Conservation (phyloP, 2,888 invertebrate genomes). For the Palloptera scutellata region DNA sequence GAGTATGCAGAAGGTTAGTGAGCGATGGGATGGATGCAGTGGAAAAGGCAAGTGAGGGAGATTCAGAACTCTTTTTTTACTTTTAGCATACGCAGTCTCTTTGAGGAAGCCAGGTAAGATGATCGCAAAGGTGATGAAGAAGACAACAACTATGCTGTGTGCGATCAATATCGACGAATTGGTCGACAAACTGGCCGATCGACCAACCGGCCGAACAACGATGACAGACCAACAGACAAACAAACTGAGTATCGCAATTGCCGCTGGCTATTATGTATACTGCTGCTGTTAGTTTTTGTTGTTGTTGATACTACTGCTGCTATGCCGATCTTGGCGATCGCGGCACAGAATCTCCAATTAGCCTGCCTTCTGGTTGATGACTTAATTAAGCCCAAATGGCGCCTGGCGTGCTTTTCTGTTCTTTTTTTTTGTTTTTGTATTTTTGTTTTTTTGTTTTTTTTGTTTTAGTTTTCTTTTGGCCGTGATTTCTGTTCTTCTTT, state of each 20-base stretch:
- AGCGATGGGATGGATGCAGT: too few species aligned
- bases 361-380: conserved; percentile 65
- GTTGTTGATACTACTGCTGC: conserved; percentile 2
- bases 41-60: too few species aligned
- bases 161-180: conserved; percentile 15
- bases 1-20: too few species aligned
- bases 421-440: conserved; percentile 27
- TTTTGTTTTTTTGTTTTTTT: conserved; percentile 27
- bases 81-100: too few species aligned
- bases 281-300: conserved; percentile 1
- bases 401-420: conserved; percentile 50
- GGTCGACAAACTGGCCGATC: conserved; percentile 19
- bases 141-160: background rate
- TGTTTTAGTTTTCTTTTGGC: conserved; percentile 17
- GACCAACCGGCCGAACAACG: conserved; percentile 8
- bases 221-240: background rate
- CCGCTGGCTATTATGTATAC: background rate
- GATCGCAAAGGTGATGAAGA: too few species aligned
- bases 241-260: background rate
- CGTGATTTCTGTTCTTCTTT: conserved; percentile 25
- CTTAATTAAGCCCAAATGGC: conserved; percentile 65
- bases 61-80: too few species aligned
- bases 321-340: conserved; percentile 32
- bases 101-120: too few species aligned
- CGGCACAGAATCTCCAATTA: conserved; percentile 64